These are phyloP conservation scores for Scaptomyza reducta DNA, from an alignment of 2,888 invertebrate species.

Conservation along the genomic window DNA sequence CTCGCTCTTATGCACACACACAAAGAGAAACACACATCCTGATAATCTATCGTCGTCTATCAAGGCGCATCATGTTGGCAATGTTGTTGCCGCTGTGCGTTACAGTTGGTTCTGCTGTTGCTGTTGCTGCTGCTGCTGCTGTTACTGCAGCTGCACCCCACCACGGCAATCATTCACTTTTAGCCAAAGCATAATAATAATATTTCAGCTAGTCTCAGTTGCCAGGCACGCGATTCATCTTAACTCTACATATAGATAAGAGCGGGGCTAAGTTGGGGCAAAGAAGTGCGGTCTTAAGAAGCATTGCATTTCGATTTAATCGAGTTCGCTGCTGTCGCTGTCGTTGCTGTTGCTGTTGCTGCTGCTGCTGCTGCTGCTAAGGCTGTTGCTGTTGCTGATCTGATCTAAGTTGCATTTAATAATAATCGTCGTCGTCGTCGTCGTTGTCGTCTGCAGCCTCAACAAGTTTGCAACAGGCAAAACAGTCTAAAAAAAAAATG, in stretches of 20 bases:
- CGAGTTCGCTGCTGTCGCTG: conserved; percentile 64
- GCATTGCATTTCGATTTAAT: conserved; percentile 78
- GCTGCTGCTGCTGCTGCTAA: conserved; percentile 28
- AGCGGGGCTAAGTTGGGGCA: conserved; percentile 1
- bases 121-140: conserved; percentile 22
- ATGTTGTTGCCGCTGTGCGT: conserved; percentile 35
- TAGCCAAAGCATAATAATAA: conserved; percentile 78
- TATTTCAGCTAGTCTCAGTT: conserved; percentile 78
- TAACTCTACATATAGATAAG: conserved; percentile 37
- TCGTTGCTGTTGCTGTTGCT: conserved; percentile 31
- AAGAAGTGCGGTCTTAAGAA: conserved; percentile 47
- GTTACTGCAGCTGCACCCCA: conserved; percentile 53
- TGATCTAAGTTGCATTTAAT: conserved; percentile 78
- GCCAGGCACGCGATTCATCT: conserved; percentile 80
- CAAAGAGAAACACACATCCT: conserved; percentile 17
- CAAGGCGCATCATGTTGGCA: conserved; percentile 73
- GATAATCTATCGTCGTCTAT: conserved; percentile 78
- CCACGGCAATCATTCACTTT: conserved; percentile 76
- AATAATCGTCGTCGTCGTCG: conserved; percentile 64
- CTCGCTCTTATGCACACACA: conserved; percentile 7
- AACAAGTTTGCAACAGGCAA: conserved; percentile 74
- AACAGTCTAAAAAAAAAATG: conserved; percentile 59
- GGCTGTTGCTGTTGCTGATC: conserved; percentile 59
- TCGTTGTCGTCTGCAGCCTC: conserved; percentile 59
- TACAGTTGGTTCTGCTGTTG: conserved; percentile 33